These are phyloP conservation scores for Atethmia centrago DNA, from an alignment of 2,888 invertebrate genomes.

Conservation along the genomic window DNA sequence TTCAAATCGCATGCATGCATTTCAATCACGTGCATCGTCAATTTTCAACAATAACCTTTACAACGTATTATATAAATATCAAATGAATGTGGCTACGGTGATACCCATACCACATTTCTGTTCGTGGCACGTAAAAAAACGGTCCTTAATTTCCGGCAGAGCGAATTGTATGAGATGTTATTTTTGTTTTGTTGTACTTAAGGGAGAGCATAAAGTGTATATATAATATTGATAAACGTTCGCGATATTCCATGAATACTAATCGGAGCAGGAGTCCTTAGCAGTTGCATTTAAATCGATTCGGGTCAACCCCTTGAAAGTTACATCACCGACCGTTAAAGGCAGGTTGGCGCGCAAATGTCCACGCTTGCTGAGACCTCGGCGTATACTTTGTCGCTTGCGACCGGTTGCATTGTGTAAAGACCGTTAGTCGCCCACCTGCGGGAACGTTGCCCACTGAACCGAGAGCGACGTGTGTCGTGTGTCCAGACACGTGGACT, in stretches of 20 bases:
- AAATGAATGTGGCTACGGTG: constrained; percentile 13
- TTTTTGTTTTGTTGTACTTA: constrained; percentile 26
- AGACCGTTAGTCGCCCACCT: constrained; percentile 89
- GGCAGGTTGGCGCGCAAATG: constrained; percentile 72
- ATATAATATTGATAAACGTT: constrained; percentile 33
- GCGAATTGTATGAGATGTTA: constrained; percentile 11
- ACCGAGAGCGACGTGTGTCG: constrained; percentile 85
- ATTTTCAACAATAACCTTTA: constrained; percentile 38
- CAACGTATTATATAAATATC: constrained; percentile 23
- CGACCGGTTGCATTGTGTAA: constrained; percentile 75
- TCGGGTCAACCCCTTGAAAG: constrained; percentile 57
- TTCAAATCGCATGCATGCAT: constrained; percentile 64
- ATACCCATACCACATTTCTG: constrained; percentile 13
- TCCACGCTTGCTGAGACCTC: constrained; percentile 64
- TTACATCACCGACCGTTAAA: constrained; percentile 68
- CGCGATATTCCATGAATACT: constrained; percentile 53
- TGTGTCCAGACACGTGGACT: constrained; percentile 76
- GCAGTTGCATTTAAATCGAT: constrained; percentile 55
- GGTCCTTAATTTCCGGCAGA: constrained; percentile 40
- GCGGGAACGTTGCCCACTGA: constrained; percentile 85
- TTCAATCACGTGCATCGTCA: constrained; percentile 43
- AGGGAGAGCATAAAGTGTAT: constrained; percentile 17
- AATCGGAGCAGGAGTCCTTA: constrained; percentile 43
- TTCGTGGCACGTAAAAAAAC: constrained; percentile 13
- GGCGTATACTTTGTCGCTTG: constrained; percentile 69